phyloP scores from a whole-genome alignment of 2,888 invertebrate genomes.

The Trissolcus japonicus region DNA sequence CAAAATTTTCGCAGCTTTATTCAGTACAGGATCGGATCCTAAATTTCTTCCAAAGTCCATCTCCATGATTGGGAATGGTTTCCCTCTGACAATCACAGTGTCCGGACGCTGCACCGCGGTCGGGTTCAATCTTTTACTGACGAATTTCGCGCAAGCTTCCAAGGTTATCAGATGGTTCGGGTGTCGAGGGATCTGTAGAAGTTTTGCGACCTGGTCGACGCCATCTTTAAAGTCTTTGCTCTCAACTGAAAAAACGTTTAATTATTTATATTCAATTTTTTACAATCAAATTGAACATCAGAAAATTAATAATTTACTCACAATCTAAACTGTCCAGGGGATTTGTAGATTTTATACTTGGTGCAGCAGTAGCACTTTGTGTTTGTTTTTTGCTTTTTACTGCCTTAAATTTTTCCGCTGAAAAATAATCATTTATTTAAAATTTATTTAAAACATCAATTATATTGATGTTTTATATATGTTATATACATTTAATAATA shows the following conservation, averaged over 20 bases:
- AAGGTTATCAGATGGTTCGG: constrained; percentile 87
- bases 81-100: constrained; percentile 79
- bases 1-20: constrained; percentile 86
- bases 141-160: constrained; percentile 82
- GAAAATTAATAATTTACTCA: constrained; percentile 77
- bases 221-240: constrained; percentile 90
- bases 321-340: constrained; percentile 91
- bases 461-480: too few relatives aligned
- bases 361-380: constrained; percentile 78
- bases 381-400: constrained; percentile 79
- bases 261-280: not conserved
- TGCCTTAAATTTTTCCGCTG: constrained; percentile 69
- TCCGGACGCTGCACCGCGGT: constrained; percentile 79
- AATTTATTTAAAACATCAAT: too few relatives aligned
- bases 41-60: constrained; percentile 82
- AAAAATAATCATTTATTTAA: constrained; percentile 5
- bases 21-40: constrained; percentile 80
- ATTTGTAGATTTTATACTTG: constrained; percentile 87
- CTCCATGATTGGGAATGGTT: constrained; percentile 83
- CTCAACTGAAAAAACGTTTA: constrained; percentile 80
- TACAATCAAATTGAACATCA: not conserved
- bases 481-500: too few relatives aligned
- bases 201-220: constrained; percentile 85
- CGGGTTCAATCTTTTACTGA: constrained; percentile 79
- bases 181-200: constrained; percentile 88